phyloP scores from a whole-genome alignment of 2,113 vertebrate genomes.

The Sinocyclocheilus anophthalmus region DNA sequence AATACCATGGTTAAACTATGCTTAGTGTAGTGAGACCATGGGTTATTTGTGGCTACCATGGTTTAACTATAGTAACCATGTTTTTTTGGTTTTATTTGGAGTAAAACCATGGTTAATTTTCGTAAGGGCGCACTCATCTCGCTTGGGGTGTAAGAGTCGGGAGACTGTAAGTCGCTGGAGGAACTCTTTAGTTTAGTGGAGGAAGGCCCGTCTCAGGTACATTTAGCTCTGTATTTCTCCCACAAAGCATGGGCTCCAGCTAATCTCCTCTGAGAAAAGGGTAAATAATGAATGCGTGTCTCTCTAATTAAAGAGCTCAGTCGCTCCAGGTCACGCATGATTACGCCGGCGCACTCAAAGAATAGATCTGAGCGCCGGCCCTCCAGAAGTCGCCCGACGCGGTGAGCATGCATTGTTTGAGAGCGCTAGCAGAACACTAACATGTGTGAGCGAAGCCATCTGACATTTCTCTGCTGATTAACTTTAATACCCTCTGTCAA shows the following conservation, averaged over 20 bases:
- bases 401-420: background rate
- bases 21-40: too few relatives aligned
- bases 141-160: background rate
- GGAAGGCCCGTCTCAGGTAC: constrained; percentile 13
- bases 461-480: constrained; percentile 47
- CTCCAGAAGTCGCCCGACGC: constrained; percentile 31
- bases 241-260: constrained; percentile 25
- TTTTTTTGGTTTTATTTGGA: too few relatives aligned
- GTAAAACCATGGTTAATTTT: too few relatives aligned
- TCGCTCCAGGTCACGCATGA: constrained; percentile 67
- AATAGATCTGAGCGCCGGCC: constrained; percentile 60
- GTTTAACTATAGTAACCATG: too few relatives aligned
- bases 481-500: constrained; percentile 8
- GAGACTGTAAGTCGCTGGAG: background rate
- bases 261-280: constrained; percentile 66
- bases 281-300: constrained; percentile 65
- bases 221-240: background rate
- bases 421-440: constrained; percentile 40
- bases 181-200: background rate
- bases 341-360: constrained; percentile 69
- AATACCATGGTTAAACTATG: too few relatives aligned
- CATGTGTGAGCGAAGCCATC: constrained; percentile 26
- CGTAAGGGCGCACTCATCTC: background rate
- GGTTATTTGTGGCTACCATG: too few relatives aligned
- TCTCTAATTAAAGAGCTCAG: constrained; percentile 73